These are phyloP conservation scores for Tyrannus savana DNA, from an alignment of 2,113 vertebrate genomes.

Conservation along the genomic window DNA sequence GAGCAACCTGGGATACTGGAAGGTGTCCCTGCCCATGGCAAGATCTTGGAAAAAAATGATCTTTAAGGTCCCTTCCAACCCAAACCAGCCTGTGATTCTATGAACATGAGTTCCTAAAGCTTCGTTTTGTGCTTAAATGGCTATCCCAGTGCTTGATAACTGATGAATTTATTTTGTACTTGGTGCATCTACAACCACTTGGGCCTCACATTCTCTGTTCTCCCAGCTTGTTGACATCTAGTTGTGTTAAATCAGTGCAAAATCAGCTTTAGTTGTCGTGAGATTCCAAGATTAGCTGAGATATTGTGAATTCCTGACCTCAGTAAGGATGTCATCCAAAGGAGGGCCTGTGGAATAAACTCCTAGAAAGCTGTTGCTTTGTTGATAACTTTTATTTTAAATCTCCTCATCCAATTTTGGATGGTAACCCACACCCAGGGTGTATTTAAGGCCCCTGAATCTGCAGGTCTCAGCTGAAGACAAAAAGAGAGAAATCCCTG, in stretches of 20 bases:
- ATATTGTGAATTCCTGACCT: neutral
- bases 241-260: neutral
- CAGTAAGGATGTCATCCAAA: neutral
- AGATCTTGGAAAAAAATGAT: neutral
- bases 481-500: neutral
- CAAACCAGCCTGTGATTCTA: neutral
- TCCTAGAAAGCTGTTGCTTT: neutral
- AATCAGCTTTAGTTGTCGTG: neutral
- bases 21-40: neutral
- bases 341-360: neutral
- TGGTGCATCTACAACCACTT: no score
- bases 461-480: neutral
- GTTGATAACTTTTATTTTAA: neutral
- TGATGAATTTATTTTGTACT: neutral
- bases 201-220: fast-evolving
- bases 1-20: neutral
- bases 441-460: neutral
- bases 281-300: neutral
- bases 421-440: neutral
- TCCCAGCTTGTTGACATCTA: neutral
- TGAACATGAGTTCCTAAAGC: neutral
- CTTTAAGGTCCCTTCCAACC: neutral
- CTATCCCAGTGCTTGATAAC: neutral
- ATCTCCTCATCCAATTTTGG: neutral
- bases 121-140: neutral